Evolutionary conservation across 1,140 invertebrate species (phyloP), one percentile per base, ranked within the genome.

Genomic region (Oppia nitens): DNA sequence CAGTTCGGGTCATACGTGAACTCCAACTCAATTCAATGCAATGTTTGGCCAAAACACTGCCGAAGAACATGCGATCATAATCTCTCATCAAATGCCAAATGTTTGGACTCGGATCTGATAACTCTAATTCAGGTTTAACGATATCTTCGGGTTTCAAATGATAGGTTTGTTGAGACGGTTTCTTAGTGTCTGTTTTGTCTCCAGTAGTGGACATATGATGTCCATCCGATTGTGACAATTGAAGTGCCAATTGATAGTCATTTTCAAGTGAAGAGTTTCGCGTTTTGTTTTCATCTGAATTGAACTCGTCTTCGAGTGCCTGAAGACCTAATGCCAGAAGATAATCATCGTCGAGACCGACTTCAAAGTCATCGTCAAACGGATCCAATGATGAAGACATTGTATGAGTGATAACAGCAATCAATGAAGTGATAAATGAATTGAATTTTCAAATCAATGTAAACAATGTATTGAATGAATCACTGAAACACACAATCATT

Each of bases 21-120:
- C 92, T 97, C 94, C 95, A 98, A 67, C 84, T 82, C 0, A 98
- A 82, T 68, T 83, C 80, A 21, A 92, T 86, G 55, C 80, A 74
- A 0, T 76, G 47, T 54, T 20, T 45, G 3, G n/a, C 70, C 29
- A 98, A 74, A 56, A 75, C 76, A 26, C 80, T 78, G 76, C 81
- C 82, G 67, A 98, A 98, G 67, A 88, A 98, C 60, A 79, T 75
- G 27, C 78, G 68, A 74, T 97, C 83, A 67, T 94, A 98, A 55
- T 85, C 78, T 0, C 81, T 62, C 73, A 98, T 98, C 51, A 98
- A 70, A 0, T 77, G 77, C 65, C 84, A 78, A 55, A 97, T 80
- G 71, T 98, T 85, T 0, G 95, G 95, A 45, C 82, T 94, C 3
- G 95, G 95, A 73, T 98, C 95, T 0, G 86, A 75, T 2, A 84